Evolutionary conservation across 1,140 invertebrate genomes (phyloP).

Genomic region (Pinna nobilis): DNA sequence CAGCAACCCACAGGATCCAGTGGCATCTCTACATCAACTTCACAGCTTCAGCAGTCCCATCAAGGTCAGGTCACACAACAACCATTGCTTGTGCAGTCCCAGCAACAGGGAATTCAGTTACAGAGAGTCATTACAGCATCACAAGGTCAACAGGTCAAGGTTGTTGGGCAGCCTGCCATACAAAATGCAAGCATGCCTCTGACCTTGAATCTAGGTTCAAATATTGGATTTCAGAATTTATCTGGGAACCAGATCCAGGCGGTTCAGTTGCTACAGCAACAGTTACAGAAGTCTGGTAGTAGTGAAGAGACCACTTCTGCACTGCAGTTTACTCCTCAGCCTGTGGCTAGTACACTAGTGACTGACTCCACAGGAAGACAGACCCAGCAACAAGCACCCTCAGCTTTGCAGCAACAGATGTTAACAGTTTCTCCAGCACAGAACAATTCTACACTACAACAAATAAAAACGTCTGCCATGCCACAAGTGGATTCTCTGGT

Average conservation of each 20-base stretch:
- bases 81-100: conserved; percentile 32
- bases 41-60: conserved; percentile 34
- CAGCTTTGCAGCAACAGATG: not conserved
- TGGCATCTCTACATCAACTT: conserved; percentile 21
- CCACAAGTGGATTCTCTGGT: too few species aligned
- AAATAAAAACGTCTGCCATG: too few species aligned
- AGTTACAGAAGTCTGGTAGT: conserved; percentile 49
- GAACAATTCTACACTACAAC: too few species aligned
- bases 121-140: conserved; percentile 41
- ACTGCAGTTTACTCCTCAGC: not conserved
- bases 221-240: conserved; percentile 42
- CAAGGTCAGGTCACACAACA: conserved; percentile 32
- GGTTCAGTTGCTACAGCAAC: conserved; percentile 57
- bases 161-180: conserved; percentile 34
- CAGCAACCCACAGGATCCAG: conserved; percentile 40
- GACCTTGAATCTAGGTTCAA: conserved; percentile 56
- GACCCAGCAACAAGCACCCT: conserved; percentile 10
- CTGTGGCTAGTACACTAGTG: not conserved
- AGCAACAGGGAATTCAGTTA: conserved; percentile 31
- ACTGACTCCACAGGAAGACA: conserved; percentile 14
- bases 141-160: conserved; percentile 46
- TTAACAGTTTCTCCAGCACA: too few species aligned
- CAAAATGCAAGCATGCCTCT: conserved; percentile 39
- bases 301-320: not conserved
- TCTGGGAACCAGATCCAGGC: conserved; percentile 40